Evolutionary conservation across 2,888 invertebrate species (phyloP).

Genomic region (Brachyptera putata): DNA sequence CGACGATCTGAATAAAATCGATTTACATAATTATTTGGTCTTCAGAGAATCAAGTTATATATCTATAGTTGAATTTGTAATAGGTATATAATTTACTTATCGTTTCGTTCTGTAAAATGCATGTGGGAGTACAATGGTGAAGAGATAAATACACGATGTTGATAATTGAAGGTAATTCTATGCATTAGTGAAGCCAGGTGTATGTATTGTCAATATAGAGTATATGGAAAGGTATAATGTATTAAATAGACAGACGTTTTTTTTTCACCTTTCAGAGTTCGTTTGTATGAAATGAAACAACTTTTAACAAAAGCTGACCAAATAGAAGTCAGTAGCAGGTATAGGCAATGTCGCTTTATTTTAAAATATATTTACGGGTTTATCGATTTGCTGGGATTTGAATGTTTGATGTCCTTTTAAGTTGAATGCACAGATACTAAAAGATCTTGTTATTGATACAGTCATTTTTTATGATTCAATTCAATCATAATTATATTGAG

Average conservation of each 20-base stretch:
- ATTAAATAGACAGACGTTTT: background rate
- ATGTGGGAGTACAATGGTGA: too few species aligned
- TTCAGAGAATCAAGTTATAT: background rate
- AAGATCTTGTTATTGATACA: too few species aligned
- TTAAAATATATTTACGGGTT: too few species aligned
- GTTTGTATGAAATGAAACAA: background rate
- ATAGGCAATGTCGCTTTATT: too few species aligned
- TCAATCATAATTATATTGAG: too few species aligned
- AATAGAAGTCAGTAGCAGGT: too few species aligned
- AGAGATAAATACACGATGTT: background rate
- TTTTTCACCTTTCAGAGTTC: background rate
- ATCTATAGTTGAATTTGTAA: too few species aligned
- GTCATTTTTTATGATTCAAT: too few species aligned
- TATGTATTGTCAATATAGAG: too few species aligned
- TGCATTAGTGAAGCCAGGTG: background rate
- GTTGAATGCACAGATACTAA: too few species aligned
- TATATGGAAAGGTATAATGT: background rate
- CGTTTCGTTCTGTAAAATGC: background rate
- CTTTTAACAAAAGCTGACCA: conserved; percentile 2
- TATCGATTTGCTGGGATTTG: too few species aligned
- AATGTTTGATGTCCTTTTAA: too few species aligned
- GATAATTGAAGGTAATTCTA: conserved; percentile 11
- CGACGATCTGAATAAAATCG: conserved; percentile 2
- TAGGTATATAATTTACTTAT: background rate
- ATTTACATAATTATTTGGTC: conserved; percentile 20